phyloP scores from a whole-genome alignment of 2,113 vertebrate species.

The Nycticebus coucang region DNA sequence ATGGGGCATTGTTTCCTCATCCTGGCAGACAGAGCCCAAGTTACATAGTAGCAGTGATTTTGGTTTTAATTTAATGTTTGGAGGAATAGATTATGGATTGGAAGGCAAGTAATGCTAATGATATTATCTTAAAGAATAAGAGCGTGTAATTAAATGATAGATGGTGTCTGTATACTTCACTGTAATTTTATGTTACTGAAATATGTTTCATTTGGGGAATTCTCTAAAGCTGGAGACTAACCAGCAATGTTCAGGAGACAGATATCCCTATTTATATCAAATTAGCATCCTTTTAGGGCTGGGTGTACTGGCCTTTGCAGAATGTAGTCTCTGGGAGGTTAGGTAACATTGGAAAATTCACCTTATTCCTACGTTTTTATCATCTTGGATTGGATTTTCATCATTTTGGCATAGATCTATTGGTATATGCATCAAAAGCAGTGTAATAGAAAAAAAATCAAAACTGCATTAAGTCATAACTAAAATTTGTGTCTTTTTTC shows the following conservation, averaged over 20 bases:
- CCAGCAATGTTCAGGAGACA: background rate
- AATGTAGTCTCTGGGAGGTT: background rate
- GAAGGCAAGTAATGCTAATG: background rate
- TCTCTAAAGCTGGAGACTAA: background rate
- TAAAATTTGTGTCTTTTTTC: background rate
- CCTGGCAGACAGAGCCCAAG: background rate
- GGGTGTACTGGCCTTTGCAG: background rate
- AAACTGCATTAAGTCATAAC: background rate
- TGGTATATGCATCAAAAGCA: background rate
- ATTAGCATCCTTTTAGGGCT: background rate
- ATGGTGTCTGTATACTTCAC: background rate
- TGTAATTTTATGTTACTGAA: constrained; percentile 12
- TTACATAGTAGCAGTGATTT: background rate
- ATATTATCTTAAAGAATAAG: background rate
- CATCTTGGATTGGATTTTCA: background rate
- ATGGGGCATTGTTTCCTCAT: background rate
- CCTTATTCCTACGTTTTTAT: background rate
- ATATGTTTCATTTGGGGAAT: background rate
- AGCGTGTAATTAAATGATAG: background rate
- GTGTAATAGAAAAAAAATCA: background rate
- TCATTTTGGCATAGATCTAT: background rate
- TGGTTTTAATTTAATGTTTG: constrained; percentile 30
- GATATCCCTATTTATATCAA: background rate
- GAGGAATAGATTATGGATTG: background rate
- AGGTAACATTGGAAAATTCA: background rate